Base-by-base conservation (phyloP, 2,113 vertebrate species). In the Clarias magur region DNA sequence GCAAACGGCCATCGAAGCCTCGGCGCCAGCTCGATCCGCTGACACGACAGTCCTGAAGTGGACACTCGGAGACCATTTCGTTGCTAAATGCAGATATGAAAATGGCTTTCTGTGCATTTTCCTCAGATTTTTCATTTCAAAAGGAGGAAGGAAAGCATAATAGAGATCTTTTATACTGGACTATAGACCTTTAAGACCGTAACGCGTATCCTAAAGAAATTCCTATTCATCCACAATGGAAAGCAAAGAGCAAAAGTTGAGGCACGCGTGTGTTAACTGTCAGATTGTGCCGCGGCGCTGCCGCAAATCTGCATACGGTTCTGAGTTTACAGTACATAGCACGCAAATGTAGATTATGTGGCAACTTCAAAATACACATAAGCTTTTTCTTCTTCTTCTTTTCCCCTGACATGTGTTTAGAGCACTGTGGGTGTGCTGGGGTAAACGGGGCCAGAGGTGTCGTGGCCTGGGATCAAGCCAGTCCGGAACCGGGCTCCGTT, bases 371-470 rank as follows among this genome's bases (percentile, higher is more conserved):
- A 25, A 60, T 30, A 38, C 30, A 80, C 8, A 59, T 12, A 34
- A 27, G 21, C 6, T 0, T 78, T 48, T 48, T 38, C 30, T 38
- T 38, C 34, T 38, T 34, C 30, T 38, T 38, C 34, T 38, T 67
- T 62, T 72, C 48, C 48, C 56, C 11, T 42, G 4, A 59, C 67
- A 84, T 73, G 65, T 53, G n/a, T 56, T 83, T 67, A 34, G 38
- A 27, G 27, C 78, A 25, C 38, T 57, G 38, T 80, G 70, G 82
- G 88, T 72, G 67, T 82, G 85, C 62, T 75, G 90, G 90, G 92
- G 90, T 89, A 93, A 93, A 92, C 90, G 90, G 94, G 92, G 94
- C 92, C 93, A 94, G 91, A 91, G 88, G 86, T 93, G 92, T 92
- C 27, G 93, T 92, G 94, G 92, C 92, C 92, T 91, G 90, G 93